Conservation (phyloP, 1,140 invertebrate species). For the Vanessa tameamea region DNA sequence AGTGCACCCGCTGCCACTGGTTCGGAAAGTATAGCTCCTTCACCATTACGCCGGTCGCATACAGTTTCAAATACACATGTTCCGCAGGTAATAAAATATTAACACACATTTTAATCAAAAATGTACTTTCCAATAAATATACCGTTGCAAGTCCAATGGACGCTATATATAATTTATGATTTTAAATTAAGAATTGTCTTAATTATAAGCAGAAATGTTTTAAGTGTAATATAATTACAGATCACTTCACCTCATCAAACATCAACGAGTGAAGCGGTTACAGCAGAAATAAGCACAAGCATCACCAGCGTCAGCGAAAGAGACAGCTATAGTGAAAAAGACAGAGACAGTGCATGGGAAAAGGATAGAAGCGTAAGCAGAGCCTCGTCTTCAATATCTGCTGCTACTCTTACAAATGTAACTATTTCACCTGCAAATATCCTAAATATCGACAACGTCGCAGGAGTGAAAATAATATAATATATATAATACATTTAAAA, state of each 20-base stretch:
- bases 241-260: conserved; percentile 57
- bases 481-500: no score
- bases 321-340: conserved; percentile 69
- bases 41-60: conserved; percentile 57
- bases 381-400: conserved; percentile 67
- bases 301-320: conserved; percentile 71
- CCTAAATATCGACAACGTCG: no score
- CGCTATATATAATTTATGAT: no score
- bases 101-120: no score
- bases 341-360: conserved; percentile 74
- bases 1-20: conserved; percentile 57
- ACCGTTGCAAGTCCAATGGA: no score
- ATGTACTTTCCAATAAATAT: no score
- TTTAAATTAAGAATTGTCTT: neutral
- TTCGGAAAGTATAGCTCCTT: conserved; percentile 46
- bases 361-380: conserved; percentile 67
- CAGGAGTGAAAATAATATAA: no score
- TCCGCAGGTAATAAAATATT: neutral
- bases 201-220: neutral
- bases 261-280: conserved; percentile 61
- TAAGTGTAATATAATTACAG: conserved; percentile 32
- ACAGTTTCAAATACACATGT: conserved; percentile 56
- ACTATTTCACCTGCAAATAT: conserved; percentile 39
- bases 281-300: conserved; percentile 71
- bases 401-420: conserved; percentile 82